Evolutionary conservation across 2,888 invertebrate species (phyloP), one percentile per base, ranked within the genome.

Genomic region (Eutolmus rufibarbis): DNA sequence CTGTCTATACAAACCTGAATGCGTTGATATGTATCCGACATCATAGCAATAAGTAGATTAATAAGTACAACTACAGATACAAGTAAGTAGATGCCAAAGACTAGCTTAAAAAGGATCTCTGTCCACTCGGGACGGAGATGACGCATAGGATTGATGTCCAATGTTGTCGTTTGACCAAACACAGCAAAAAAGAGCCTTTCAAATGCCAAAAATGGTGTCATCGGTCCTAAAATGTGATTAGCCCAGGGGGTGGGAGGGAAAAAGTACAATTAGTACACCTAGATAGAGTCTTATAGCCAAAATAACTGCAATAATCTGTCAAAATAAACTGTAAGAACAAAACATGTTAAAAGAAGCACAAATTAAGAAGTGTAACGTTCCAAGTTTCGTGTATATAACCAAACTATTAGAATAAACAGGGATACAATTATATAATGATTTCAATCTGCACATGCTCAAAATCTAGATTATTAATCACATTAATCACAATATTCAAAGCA

Each of bases 31-130:
- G 99, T 99, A 95, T 99, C 99, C 94, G 98, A 98, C 98, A 99
- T 99, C 99, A 99, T 99, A 94, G 99, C 99, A 95, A 99, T 99
- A 93, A 99, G 96, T 93, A 99, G 96, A 94, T 99, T 99, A 94
- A 99, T 98, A 92, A 99, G 96, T 92, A 99, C 99, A 94, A 99
- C 97, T 92, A 98, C 96, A 90, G 98, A 98, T 93, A 99, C 98
- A 95, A 99, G 96, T 96, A 99, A 96, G 95, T 99, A 99, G 93
- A 97, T 95, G 91, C 98, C 99, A 94, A 99, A 98, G 91, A 98
- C 96, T 92, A 97, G 94, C 94, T 97, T 97, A 95, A 97, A 97
- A 91, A 97, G 95, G 93, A 95, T 95, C 93, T 96, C 95, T 89
- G 97, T 97, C 97, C 97, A 97, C 91, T 94, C 94, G 88, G 97